Evolutionary conservation across 2,888 invertebrate species (phyloP), one percentile per base, ranked within the genome.

Genomic region (Aspidiotus rigidus): DNA sequence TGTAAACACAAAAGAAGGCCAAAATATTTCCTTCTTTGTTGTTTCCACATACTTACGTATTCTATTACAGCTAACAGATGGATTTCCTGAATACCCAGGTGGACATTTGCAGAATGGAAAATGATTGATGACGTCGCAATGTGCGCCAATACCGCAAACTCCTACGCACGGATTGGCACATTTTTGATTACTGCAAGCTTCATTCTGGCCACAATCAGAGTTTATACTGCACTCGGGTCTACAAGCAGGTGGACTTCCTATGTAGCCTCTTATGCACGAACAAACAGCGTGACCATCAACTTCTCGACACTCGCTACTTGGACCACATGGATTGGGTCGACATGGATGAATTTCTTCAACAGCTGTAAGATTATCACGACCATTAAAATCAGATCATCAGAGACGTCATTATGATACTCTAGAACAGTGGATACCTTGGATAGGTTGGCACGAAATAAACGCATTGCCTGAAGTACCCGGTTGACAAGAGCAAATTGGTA

Each of bases 161-260:
- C 83, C 85, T 42, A 84, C 83, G 73, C 92, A 92, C 42, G 91
- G 90, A 77, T 90, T 84, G 16, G 80, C 77, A 77, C 92, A 92
- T 79, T 88, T 88, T 73, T 86, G 85, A 75, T 86, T 85, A 10
- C 88, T 79, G 75, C 92, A 92, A 3, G 90, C 87, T 75, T 83
- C 84, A 73, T 86, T 84, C 16, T 81, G 79, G 3, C 85, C 77
- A 77, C 91, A 92, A 77, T 90, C 90, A 0, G 87, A 84, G 74
- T 87, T 89, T 42, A 86, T 82, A 41, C 86, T 84, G 76, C 90
- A 90, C 78, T 89, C 88, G 10, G 89, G 89, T 73, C 88, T 81
- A 77, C 89, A 89, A 13, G 85, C 84, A 71, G 87, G 81, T 17
- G 90, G 90, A 74, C 84, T 83, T 15, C 90, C 90, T 40, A 86